Base-by-base conservation (phyloP, 2,113 vertebrate species). In the Oostethus manadensis region DNA sequence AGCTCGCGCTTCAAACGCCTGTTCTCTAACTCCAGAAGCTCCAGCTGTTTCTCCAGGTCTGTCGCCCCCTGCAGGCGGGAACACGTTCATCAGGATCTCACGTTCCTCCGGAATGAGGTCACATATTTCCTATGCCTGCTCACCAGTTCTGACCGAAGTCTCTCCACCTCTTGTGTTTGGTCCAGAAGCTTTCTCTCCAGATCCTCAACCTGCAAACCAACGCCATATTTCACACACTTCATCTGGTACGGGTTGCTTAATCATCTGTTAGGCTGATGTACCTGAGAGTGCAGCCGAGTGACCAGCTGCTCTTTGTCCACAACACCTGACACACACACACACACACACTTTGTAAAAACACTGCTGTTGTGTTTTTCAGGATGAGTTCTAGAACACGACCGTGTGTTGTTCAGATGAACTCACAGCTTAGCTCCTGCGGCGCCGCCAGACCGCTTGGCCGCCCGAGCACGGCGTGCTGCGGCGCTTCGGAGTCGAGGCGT, bases 1-100 rank as follows among this genome's bases (percentile, higher is more conserved):
- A 95, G 89, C 86, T 96, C 93, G 79, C 92, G 92, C 70, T 88
- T 93, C 79, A 99, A 86, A 21, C 81, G 91, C 84, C 93, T 87
- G 11, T 99, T 98, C 84, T 99, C 94, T 1, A 90, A 91, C 40
- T 82, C 87, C 84, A 99, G 89, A 72, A 93, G 89, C 81, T 96
- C 91, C 64, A 94, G 90, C 82, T 96, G 95, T 84, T 99, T 98
- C 89, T 97, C 95, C 40, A 86, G 68, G 62, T 98, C 94, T 0
- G 93, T 95, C 76, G 93, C 92, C 3, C 93, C 94, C 96, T 98
- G 16, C 16, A 80, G 71, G 71, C 44, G 22, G 29, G n/a, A 26
- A 21, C 11, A 4, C 3, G 38, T 42, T 42, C 11, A 42, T 14
- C 13, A 9, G 10, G 35, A 38, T 11, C 33, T 35, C 38, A 40